Conservation (phyloP, 2,888 invertebrate species). For the Augochlorella aurata region DNA sequence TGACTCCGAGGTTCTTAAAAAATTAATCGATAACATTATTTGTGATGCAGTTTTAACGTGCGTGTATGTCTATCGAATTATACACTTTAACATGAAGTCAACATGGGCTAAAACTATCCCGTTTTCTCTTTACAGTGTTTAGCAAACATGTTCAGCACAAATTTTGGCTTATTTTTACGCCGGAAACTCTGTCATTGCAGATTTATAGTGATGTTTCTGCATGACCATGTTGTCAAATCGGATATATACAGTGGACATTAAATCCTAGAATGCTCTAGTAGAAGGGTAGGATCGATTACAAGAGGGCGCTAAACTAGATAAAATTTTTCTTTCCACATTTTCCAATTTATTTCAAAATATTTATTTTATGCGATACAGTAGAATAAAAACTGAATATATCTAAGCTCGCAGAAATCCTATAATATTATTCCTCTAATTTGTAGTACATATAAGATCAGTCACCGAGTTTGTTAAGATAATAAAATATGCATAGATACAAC, state of each 20-base stretch:
- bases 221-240: slow-evolving; percentile 62
- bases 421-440: neutral
- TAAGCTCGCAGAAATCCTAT: neutral
- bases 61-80: slow-evolving; percentile 27
- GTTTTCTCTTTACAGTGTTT: slow-evolving; percentile 39
- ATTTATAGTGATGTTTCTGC: slow-evolving; percentile 58
- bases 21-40: slow-evolving; percentile 72
- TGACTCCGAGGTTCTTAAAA: slow-evolving; percentile 68
- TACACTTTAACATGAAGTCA: slow-evolving; percentile 49
- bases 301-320: slow-evolving; percentile 45
- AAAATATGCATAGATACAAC: neutral
- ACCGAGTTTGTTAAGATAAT: neutral
- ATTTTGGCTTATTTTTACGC: slow-evolving; percentile 40
- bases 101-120: slow-evolving; percentile 40
- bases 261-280: slow-evolving; percentile 40
- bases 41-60: slow-evolving; percentile 48
- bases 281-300: slow-evolving; percentile 37
- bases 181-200: slow-evolving; percentile 44
- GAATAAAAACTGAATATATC: neutral
- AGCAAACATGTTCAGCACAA: slow-evolving; percentile 54
- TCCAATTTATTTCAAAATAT: neutral
- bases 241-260: slow-evolving; percentile 33
- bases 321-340: neutral
- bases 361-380: neutral
- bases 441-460: neutral